Evolutionary conservation across 1,140 invertebrate species (phyloP).

Genomic region (Lineus longissimus): DNA sequence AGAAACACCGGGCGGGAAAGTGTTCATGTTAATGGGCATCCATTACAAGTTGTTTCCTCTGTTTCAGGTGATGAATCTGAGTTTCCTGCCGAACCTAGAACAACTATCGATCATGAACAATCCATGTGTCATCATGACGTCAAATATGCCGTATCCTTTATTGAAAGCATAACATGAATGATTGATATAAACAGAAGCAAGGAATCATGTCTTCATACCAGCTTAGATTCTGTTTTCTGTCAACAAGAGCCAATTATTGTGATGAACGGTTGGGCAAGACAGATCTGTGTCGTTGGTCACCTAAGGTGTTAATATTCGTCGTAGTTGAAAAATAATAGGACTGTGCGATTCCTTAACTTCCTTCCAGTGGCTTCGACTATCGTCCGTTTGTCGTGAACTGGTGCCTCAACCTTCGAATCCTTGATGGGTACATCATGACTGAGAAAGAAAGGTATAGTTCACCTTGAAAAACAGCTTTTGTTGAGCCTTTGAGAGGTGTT

Average conservation of each 20-base stretch:
- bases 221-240: too few species aligned
- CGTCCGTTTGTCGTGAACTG: constrained; percentile 89
- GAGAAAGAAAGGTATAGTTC: constrained; percentile 76
- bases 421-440: constrained; percentile 83
- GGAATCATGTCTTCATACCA: too few species aligned
- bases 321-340: too few species aligned
- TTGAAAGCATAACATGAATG: neutral
- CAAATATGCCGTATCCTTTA: constrained; percentile 44
- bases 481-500: neutral
- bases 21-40: too few species aligned
- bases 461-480: neutral
- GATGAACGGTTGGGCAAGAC: too few species aligned
- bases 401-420: constrained; percentile 79
- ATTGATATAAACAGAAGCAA: neutral
- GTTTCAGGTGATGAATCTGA: constrained; percentile 71
- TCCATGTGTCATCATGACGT: constrained; percentile 67
- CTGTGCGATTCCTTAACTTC: constrained; percentile 31
- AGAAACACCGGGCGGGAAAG: too few species aligned
- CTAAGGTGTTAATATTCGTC: neutral
- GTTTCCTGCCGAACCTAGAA: constrained; percentile 68
- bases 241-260: too few species aligned
- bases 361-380: constrained; percentile 78
- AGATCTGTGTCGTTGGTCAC: neutral
- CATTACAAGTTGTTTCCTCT: too few species aligned
- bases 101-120: constrained; percentile 82